phyloP scores from a whole-genome alignment of 2,888 invertebrate genomes.

The Tridacna crocea region DNA sequence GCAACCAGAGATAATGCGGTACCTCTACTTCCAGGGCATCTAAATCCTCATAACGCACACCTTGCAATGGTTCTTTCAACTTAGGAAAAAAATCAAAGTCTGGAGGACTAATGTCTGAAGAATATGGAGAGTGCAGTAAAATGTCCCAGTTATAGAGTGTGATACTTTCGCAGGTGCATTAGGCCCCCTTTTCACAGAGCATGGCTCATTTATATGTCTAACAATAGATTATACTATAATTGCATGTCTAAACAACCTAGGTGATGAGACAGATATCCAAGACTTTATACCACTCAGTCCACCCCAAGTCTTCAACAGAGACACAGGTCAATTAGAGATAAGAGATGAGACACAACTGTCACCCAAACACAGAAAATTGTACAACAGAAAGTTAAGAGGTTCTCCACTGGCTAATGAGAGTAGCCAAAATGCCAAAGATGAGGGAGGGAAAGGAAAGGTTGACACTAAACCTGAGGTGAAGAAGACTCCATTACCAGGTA shows the following conservation, averaged over 20 bases:
- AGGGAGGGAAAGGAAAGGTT: neutral
- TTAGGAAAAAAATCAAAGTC: no score
- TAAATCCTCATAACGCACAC: no score
- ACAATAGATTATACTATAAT: no score
- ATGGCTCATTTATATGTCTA: no score
- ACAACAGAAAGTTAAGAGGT: slow-evolving; percentile 53
- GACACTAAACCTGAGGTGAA: slow-evolving; percentile 6
- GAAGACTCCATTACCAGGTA: slow-evolving; percentile 47
- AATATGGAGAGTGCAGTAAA: no score
- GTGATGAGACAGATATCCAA: slow-evolving; percentile 71
- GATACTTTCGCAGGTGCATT: no score
- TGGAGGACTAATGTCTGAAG: no score
- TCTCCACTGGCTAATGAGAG: slow-evolving; percentile 54
- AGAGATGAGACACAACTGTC: slow-evolving; percentile 56
- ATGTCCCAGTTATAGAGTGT: no score
- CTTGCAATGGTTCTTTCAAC: no score
- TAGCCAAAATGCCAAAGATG: neutral
- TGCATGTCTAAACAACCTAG: slow-evolving; percentile 43
- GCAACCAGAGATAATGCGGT: no score
- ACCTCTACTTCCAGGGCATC: no score
- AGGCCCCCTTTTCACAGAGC: no score
- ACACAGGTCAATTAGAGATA: slow-evolving; percentile 70
- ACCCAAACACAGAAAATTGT: slow-evolving; percentile 53
- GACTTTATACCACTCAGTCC: slow-evolving; percentile 75
- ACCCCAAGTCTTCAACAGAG: slow-evolving; percentile 64